A percentile compares a stretch with the other conserved stretches of the same genome.
Evolutionary conservation across 2,888 invertebrate genomes (phyloP).

Genomic region (Eupithecia subumbrata): DNA sequence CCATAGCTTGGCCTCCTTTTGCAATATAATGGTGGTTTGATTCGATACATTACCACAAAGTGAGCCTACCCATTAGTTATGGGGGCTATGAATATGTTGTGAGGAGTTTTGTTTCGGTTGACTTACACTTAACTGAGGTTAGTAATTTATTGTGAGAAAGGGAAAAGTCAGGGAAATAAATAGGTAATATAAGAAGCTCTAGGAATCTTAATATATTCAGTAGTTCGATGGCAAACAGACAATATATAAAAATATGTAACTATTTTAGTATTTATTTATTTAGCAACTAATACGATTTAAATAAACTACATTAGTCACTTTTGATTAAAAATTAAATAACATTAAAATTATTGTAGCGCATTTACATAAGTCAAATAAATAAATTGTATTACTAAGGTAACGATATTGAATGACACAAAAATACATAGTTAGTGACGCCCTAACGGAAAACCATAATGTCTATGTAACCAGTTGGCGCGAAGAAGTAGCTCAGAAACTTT

Average conservation of each 20-base stretch:
- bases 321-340: too few species aligned
- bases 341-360: too few species aligned
- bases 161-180: not conserved
- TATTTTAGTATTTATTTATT: too few species aligned
- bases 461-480: too few species aligned
- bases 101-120: not conserved
- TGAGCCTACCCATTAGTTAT: not conserved
- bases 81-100: not conserved
- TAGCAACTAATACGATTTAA: too few species aligned
- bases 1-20: slow-evolving; percentile 9
- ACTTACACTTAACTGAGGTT: not conserved
- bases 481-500: too few species aligned
- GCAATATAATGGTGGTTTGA: slow-evolving; percentile 7
- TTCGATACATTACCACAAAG: slow-evolving; percentile 1
- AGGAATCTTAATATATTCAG: not conserved
- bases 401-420: too few species aligned
- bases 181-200: not conserved
- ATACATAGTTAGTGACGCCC: not conserved
- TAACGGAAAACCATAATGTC: not conserved
- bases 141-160: not conserved
- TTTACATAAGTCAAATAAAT: too few species aligned
- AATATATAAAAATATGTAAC: not conserved
- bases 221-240: not conserved
- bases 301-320: too few species aligned
- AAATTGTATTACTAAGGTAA: too few species aligned